A percentile compares a stretch with the other conserved stretches of the same genome.
Conservation (phyloP, 2,113 vertebrate genomes). For the Laterallus jamaicensis region DNA sequence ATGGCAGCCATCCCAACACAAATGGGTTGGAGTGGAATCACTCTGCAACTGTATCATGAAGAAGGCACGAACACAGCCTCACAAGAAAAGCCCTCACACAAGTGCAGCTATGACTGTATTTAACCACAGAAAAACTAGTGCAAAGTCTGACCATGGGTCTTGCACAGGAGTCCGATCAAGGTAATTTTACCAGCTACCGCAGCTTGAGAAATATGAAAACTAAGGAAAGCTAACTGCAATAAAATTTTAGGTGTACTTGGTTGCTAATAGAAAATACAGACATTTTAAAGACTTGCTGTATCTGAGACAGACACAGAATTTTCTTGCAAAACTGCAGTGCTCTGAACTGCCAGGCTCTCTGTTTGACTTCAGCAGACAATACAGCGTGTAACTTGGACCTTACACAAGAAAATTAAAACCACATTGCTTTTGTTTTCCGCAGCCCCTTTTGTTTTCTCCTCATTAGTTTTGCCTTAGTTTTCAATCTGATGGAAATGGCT, state of each 20-base stretch:
- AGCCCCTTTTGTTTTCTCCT: constrained; percentile 2
- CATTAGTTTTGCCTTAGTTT: constrained; percentile 10
- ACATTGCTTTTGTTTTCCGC: constrained; percentile 17
- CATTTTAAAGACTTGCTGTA: neutral
- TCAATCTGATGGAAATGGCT: neutral
- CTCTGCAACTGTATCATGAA: neutral
- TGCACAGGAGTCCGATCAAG: neutral
- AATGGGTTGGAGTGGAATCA: too few species aligned
- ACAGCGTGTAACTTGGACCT: neutral
- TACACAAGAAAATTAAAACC: constrained; percentile 29
- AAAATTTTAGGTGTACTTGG: neutral
- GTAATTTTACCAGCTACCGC: neutral
- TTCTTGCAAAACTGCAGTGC: neutral
- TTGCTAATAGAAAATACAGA: neutral
- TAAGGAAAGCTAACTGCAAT: neutral
- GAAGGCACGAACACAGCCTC: neutral
- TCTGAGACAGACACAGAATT: neutral
- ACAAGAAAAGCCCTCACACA: neutral
- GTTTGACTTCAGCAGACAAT: neutral
- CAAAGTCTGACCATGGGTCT: fast-evolving
- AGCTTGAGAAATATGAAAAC: neutral
- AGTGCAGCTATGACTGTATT: neutral
- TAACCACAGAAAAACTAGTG: neutral
- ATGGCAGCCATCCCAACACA: fast-evolving
- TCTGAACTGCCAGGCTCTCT: neutral